Conservation (phyloP, 2,113 vertebrate species). For the Drymodes brunneopygia region DNA sequence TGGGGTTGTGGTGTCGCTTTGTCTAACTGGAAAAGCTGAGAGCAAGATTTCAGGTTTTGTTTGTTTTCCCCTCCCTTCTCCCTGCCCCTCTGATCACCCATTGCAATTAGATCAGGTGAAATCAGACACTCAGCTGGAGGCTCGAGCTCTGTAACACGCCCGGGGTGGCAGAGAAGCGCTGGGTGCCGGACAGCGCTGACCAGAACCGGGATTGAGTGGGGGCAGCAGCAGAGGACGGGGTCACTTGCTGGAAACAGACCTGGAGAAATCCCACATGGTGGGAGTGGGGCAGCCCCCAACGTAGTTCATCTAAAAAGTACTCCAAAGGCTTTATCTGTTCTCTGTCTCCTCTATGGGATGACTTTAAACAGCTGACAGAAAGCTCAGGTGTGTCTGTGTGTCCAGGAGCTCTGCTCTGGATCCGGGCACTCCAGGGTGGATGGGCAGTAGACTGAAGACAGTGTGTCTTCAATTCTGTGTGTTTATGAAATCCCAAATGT, state of each 20-base stretch:
- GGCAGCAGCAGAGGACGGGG: not conserved
- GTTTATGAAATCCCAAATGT: not conserved
- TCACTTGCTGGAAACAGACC: not conserved
- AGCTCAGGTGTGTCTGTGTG: not conserved
- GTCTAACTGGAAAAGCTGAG: not conserved
- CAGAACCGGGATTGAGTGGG: accelerated
- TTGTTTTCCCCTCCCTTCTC: not conserved
- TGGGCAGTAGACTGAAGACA: not conserved
- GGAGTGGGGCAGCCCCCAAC: not conserved
- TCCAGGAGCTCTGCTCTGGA: not conserved
- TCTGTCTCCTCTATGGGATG: not conserved
- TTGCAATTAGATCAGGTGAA: constrained; percentile 17
- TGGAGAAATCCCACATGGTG: not conserved
- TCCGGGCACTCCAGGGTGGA: not conserved
- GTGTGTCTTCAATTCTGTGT: not conserved
- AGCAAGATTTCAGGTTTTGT: not conserved
- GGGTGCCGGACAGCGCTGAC: accelerated
- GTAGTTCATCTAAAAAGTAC: not conserved
- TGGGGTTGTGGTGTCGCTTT: not conserved
- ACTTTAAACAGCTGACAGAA: not conserved
- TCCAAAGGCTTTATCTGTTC: not conserved
- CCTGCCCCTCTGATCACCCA: not conserved
- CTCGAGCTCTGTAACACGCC: not conserved
- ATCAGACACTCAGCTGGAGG: not conserved
- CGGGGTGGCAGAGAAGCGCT: not conserved